phyloP scores from a whole-genome alignment of 2,797 vertebrate species.

The Epinephelus awoara region DNA sequence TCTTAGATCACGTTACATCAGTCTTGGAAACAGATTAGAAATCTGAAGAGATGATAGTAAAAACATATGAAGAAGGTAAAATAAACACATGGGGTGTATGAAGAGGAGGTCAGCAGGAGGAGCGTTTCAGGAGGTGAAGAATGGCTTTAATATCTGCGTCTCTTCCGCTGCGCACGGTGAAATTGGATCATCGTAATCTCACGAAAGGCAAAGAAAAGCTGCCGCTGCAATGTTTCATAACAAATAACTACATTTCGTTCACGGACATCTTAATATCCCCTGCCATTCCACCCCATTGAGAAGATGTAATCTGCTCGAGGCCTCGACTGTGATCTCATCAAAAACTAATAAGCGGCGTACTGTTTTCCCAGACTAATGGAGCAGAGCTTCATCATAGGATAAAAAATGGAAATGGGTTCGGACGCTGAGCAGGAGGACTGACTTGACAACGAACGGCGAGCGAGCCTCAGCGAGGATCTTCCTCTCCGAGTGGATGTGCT shows the following conservation, averaged over 20 bases:
- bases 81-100: not conserved
- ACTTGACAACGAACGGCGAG: conserved; percentile 94
- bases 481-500: conserved; percentile 95
- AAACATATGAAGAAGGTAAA: not conserved
- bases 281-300: conserved; percentile 12
- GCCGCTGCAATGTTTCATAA: conserved; percentile 44
- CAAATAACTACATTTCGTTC: conserved; percentile 45
- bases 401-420: conserved; percentile 13
- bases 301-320: conserved; percentile 40
- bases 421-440: conserved; percentile 56
- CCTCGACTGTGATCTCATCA: conserved; percentile 62
- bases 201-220: conserved; percentile 40
- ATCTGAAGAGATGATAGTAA: conserved; percentile 11
- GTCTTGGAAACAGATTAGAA: conserved; percentile 23
- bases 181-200: conserved; percentile 49
- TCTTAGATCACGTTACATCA: not conserved
- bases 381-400: conserved; percentile 28
- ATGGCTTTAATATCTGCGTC: conserved; percentile 67
- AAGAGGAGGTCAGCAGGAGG: conserved; percentile 24
- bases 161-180: not conserved
- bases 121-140: conserved; percentile 40
- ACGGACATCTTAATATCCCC: conserved; percentile 35
- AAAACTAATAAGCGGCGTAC: conserved; percentile 47
- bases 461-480: conserved; percentile 91
- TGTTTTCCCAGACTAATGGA: conserved; percentile 47